Evolutionary conservation across 1,140 invertebrate genomes (phyloP).

Genomic region (Cydia splendana): DNA sequence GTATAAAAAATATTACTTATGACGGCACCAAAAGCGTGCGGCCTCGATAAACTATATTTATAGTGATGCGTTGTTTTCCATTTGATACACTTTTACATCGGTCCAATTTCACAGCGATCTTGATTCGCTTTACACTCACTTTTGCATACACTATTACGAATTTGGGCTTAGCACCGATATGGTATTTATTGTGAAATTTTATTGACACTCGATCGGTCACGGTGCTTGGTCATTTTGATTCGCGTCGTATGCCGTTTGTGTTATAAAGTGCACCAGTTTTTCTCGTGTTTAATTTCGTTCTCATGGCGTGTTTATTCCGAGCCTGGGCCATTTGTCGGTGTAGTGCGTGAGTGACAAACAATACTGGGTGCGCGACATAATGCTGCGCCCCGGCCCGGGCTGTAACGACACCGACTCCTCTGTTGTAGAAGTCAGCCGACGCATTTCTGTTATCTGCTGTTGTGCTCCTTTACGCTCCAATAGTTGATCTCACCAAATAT

Average conservation of each 20-base stretch:
- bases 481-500: neutral
- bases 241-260: neutral
- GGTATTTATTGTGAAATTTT: conserved; percentile 22
- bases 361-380: conserved; percentile 64
- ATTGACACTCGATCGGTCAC: conserved; percentile 11
- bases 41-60: conserved; percentile 32
- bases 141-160: conserved; percentile 32
- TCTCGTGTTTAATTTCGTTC: conserved; percentile 57
- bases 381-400: conserved; percentile 56
- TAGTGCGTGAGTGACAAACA: conserved; percentile 73
- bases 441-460: conserved; percentile 48
- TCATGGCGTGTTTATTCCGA: conserved; percentile 52
- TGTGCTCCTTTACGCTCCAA: conserved; percentile 41
- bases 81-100: conserved; percentile 62
- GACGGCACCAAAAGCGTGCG: conserved; percentile 1
- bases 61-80: conserved; percentile 52
- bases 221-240: neutral
- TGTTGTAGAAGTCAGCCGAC: conserved; percentile 49
- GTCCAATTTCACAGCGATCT: conserved; percentile 43
- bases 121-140: conserved; percentile 37
- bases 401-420: conserved; percentile 52
- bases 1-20: conserved; percentile 21
- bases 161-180: conserved; percentile 12
- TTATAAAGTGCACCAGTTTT: neutral
- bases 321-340: conserved; percentile 72